phyloP scores from a whole-genome alignment of 2,113 vertebrate species.

The Argyrosomus japonicus region DNA sequence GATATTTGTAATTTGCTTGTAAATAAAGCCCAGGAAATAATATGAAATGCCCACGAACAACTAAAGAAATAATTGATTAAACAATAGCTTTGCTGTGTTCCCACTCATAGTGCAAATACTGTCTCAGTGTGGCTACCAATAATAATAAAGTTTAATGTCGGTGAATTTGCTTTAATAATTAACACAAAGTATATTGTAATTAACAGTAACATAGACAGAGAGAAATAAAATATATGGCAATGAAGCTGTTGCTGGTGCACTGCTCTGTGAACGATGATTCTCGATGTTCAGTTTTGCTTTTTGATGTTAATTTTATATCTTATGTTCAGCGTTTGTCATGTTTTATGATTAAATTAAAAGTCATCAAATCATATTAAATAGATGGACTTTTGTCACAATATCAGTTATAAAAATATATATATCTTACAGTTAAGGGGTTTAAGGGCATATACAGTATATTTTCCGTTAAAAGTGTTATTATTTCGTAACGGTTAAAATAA shows the following conservation, averaged over 20 bases:
- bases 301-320: slow-evolving; percentile 26
- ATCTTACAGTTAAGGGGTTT: slow-evolving; percentile 81
- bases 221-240: slow-evolving; percentile 45
- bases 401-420: slow-evolving; percentile 88
- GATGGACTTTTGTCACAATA: slow-evolving; percentile 76
- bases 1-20: slow-evolving; percentile 4
- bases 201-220: slow-evolving; percentile 16
- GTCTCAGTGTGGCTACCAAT: slow-evolving; percentile 49
- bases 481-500: slow-evolving; percentile 71
- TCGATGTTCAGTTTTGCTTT: slow-evolving; percentile 31
- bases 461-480: slow-evolving; percentile 76
- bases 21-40: slow-evolving; percentile 19
- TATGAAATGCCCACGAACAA: slow-evolving; percentile 23
- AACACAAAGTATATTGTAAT: slow-evolving; percentile 14
- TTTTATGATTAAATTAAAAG: slow-evolving; percentile 37
- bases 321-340: slow-evolving; percentile 35
- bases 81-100: slow-evolving; percentile 58
- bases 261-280: slow-evolving; percentile 34
- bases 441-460: slow-evolving; percentile 73
- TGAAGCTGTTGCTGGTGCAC: slow-evolving; percentile 72
- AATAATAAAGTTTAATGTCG: neutral
- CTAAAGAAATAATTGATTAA: slow-evolving; percentile 37
- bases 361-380: slow-evolving; percentile 76
- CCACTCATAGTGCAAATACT: slow-evolving; percentile 65
- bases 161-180: slow-evolving; percentile 24